A percentile compares a stretch with the other conserved stretches of the same genome.
These are phyloP conservation scores for Lepeophtheirus nordmannii DNA, from an alignment of 2,888 invertebrate species.

Conservation along the genomic window DNA sequence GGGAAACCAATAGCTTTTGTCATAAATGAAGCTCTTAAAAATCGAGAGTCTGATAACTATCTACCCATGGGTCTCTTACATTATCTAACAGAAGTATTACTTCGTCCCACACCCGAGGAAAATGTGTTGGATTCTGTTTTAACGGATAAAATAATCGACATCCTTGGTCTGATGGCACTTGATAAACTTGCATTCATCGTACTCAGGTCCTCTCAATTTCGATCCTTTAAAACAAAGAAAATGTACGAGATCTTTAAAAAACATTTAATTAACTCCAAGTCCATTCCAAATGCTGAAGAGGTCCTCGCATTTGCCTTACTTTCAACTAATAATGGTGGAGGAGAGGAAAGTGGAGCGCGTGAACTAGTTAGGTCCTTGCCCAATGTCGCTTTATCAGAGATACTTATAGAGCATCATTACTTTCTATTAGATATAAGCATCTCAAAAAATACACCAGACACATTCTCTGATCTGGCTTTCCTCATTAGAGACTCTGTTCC, in stretches of 20 bases:
- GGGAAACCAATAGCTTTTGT: neutral
- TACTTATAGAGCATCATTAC: constrained; percentile 8
- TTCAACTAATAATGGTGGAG: neutral
- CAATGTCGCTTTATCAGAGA: neutral
- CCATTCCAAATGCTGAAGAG: neutral
- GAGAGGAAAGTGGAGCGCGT: neutral
- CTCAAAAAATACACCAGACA: neutral
- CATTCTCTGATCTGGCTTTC: constrained; percentile 13
- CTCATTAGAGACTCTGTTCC: constrained; percentile 3
- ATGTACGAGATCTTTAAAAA: constrained; percentile 6
- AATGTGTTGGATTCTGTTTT: constrained; percentile 2
- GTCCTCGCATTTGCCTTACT: constrained; percentile 16
- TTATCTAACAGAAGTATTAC: constrained; percentile 12
- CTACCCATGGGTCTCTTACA: neutral
- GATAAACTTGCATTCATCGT: constrained; percentile 15
- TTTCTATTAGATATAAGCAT: neutral
- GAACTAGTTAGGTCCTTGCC: neutral
- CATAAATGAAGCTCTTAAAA: neutral
- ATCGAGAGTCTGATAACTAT: too few species aligned
- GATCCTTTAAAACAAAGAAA: constrained; percentile 11
- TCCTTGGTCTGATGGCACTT: neutral
- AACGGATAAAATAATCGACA: constrained; percentile 11
- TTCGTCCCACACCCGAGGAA: constrained; percentile 1
- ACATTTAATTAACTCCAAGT: neutral
- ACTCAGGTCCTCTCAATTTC: constrained; percentile 10